phyloP scores from a whole-genome alignment of 2,113 vertebrate genomes.

The Columba janthina region DNA sequence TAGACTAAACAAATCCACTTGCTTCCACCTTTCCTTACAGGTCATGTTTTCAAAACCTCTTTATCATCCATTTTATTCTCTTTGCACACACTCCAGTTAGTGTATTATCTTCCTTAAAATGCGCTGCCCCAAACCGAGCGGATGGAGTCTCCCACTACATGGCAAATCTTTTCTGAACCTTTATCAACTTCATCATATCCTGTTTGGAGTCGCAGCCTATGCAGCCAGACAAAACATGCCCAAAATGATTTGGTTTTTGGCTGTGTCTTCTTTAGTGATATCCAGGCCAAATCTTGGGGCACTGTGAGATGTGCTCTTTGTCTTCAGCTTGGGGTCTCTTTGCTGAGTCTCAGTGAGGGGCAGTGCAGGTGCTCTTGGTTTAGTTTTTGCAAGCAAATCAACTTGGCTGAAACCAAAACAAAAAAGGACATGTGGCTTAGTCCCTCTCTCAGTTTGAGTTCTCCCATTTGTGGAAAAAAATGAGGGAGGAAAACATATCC shows the following conservation, averaged over 20 bases:
- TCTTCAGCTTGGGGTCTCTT: background rate
- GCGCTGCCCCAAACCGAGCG: background rate
- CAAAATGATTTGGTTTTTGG: background rate
- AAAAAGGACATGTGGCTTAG: background rate
- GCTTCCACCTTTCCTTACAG: conserved; percentile 49
- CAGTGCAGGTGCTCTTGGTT: background rate
- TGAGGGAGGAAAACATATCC: background rate
- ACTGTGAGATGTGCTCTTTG: background rate
- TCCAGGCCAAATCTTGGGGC: background rate
- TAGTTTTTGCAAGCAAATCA: background rate
- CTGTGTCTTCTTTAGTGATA: background rate
- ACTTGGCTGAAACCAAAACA: background rate
- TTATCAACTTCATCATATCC: background rate
- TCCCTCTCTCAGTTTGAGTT: background rate
- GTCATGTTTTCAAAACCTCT: conserved; percentile 45
- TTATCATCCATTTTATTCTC: conserved; percentile 34
- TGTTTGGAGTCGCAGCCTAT: background rate
- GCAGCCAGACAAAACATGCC: background rate
- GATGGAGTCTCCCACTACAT: background rate
- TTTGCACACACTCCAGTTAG: background rate
- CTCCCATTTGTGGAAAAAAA: background rate
- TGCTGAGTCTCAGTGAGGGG: background rate
- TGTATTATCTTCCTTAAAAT: background rate
- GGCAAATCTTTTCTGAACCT: background rate
- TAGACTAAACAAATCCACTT: conserved; percentile 60